Evolutionary conservation across 2,888 invertebrate species (phyloP).

Genomic region (Alsophila aescularia): DNA sequence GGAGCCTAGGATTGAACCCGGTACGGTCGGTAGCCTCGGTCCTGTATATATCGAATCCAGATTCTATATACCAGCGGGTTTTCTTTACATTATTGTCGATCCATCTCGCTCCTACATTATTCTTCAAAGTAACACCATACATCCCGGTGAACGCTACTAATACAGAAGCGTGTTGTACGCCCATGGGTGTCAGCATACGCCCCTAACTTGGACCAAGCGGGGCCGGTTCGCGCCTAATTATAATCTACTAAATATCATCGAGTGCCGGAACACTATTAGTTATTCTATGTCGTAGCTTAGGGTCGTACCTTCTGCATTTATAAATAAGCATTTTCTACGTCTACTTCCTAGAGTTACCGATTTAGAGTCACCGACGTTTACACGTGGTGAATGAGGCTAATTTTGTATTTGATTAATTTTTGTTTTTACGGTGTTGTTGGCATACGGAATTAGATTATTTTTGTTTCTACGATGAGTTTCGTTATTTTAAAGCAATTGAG

Average conservation of each 20-base stretch:
- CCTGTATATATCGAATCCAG: too few species aligned
- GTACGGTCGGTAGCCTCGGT: too few species aligned
- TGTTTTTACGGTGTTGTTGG: slow-evolving; percentile 15
- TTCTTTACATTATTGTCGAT: too few species aligned
- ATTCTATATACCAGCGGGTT: too few species aligned
- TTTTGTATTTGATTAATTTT: slow-evolving; percentile 31
- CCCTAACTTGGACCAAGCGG: slow-evolving; percentile 55
- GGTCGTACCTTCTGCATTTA: slow-evolving; percentile 76
- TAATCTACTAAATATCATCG: slow-evolving; percentile 83
- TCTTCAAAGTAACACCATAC: not conserved
- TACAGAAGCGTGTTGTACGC: slow-evolving; percentile 2
- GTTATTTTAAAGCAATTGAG: too few species aligned
- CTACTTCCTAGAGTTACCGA: slow-evolving; percentile 55
- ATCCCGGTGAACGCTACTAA: not conserved
- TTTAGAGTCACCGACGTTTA: slow-evolving; percentile 44
- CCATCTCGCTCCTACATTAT: too few species aligned
- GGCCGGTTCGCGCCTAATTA: slow-evolving; percentile 79
- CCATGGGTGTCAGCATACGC: slow-evolving; percentile 11
- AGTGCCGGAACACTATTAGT: slow-evolving; percentile 46
- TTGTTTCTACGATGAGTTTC: too few species aligned
- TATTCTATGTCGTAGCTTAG: slow-evolving; percentile 67
- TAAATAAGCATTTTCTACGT: slow-evolving; percentile 65
- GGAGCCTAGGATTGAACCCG: too few species aligned
- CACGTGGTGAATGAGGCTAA: slow-evolving; percentile 38
- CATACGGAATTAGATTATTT: not conserved